Conservation (phyloP, 2,888 invertebrate species). For the Lochmaea capreae region DNA sequence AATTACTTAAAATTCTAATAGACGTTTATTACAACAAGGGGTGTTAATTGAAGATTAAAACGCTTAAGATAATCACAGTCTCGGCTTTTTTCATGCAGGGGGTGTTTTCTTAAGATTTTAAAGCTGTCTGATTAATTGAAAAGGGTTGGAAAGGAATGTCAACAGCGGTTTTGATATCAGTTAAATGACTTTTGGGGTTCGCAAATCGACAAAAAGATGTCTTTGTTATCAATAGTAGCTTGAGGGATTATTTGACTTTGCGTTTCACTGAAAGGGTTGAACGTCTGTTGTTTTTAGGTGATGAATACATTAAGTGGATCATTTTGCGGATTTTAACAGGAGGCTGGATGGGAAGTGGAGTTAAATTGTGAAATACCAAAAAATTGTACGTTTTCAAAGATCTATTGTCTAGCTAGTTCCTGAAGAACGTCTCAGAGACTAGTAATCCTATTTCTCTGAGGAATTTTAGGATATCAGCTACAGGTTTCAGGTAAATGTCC, state of each 20-base stretch:
- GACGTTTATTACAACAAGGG: conserved; percentile 65
- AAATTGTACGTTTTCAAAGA: no score
- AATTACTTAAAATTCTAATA: conserved; percentile 64
- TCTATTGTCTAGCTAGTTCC: no score
- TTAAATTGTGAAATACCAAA: no score
- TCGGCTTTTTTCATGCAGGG: conserved; percentile 56
- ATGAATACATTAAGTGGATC: conserved; percentile 43
- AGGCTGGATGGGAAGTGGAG: no score
- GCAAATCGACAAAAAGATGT: conserved; percentile 40
- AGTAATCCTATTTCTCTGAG: no score
- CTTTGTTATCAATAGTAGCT: conserved; percentile 45
- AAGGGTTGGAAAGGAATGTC: conserved; percentile 59
- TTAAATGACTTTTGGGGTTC: conserved; percentile 44
- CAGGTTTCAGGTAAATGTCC: no score
- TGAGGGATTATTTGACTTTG: conserved; percentile 44
- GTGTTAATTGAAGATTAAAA: conserved; percentile 64
- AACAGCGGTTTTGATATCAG: conserved; percentile 57
- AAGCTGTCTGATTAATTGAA: conserved; percentile 61
- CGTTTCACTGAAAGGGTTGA: conserved; percentile 45
- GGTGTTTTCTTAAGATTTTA: conserved; percentile 61
- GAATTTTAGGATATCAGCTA: no score
- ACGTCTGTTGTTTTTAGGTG: conserved; percentile 32
- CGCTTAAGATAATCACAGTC: conserved; percentile 60
- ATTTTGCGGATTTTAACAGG: conserved; percentile 13
- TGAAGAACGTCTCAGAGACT: no score